A percentile compares a stretch with the other conserved stretches of the same genome.
phyloP scores from a whole-genome alignment of 2,113 vertebrate species.

The Corydoras sp. region DNA sequence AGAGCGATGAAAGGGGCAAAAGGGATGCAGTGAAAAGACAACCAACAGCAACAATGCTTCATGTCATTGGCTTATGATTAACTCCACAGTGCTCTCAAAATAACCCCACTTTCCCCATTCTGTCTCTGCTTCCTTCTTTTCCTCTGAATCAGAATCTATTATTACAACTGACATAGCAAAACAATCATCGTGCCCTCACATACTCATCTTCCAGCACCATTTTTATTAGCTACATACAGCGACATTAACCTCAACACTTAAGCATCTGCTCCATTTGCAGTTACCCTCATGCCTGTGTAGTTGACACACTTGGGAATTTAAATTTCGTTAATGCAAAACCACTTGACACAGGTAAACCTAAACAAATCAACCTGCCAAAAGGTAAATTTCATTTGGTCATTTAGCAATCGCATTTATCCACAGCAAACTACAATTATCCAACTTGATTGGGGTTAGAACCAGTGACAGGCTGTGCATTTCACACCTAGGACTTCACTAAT shows the following conservation, averaged over 20 bases:
- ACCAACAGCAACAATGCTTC: conserved; percentile 15
- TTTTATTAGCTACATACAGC: conserved; percentile 30
- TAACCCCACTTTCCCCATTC: conserved; percentile 21
- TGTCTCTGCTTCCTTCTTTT: conserved; percentile 2
- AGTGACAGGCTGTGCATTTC: no score
- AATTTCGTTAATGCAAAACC: not conserved
- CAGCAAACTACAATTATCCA: no score
- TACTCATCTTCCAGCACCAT: conserved; percentile 39
- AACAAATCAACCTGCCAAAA: not conserved
- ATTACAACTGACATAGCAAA: conserved; percentile 4
- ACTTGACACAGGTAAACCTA: conserved; percentile 10
- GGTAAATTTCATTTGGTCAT: conserved; percentile 2
- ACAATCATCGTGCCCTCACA: not conserved
- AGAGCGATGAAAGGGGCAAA: not conserved
- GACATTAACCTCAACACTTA: conserved; percentile 44
- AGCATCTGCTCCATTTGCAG: conserved; percentile 50
- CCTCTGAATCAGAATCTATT: conserved; percentile 2
- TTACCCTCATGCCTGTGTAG: not conserved
- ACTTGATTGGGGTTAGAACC: no score
- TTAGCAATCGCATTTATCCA: not conserved
- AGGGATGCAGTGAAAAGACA: not conserved
- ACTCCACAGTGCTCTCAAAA: conserved; percentile 41
- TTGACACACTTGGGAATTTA: not conserved
- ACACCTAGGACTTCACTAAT: no score
- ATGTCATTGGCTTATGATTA: conserved; percentile 36